Evolutionary conservation across 2,888 invertebrate genomes (phyloP), one percentile per base, ranked within the genome.

Genomic region (Tigriopus californicus): DNA sequence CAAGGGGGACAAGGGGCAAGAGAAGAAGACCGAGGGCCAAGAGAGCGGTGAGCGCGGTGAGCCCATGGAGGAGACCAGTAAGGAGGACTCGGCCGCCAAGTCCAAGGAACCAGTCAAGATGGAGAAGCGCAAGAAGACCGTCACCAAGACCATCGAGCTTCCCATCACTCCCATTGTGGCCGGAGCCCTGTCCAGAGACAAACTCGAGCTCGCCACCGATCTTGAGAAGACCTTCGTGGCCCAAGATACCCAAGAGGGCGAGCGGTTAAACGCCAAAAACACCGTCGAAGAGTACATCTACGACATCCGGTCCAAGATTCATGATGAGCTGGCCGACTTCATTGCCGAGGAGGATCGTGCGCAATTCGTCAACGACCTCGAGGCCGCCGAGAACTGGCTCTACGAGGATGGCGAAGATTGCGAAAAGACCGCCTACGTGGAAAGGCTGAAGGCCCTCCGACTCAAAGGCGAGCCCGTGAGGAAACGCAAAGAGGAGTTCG

Each of bases 261-360:
- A 94, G 69, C 81, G 94, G 54, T 83, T 88, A 5, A 95, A 97
- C 72, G 90, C 91, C 1, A 85, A 94, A 67, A 98, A 98, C 72
- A 86, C 92, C 2, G 78, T 99, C 0, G 98, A 98, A 71, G 98
- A 98, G 72, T 98, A 92, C 69, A 91, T 98, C 40, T 99, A 99
- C 70, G 95, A 95, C 67, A 78, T 95, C 72, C 79, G 98, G 60
- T 85, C 61, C 10, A 61, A 61, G 20, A 60, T 65, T 12, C 60
- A 58, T 18, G 64, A 63, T 12, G 64, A 65, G 8, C 60, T 66
- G 33, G 62, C 80, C 41, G 70, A 73, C 61, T 64, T 57, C 42
- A 62, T 65, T 11, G 51, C 54, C 22, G 62, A 62, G 33, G 61
- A 55, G 12, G 63, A 62, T 24, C 66, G 67, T 44, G 66, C 67